Evolutionary conservation across 2,888 invertebrate genomes (phyloP).

Genomic region (Acheta domesticus): DNA sequence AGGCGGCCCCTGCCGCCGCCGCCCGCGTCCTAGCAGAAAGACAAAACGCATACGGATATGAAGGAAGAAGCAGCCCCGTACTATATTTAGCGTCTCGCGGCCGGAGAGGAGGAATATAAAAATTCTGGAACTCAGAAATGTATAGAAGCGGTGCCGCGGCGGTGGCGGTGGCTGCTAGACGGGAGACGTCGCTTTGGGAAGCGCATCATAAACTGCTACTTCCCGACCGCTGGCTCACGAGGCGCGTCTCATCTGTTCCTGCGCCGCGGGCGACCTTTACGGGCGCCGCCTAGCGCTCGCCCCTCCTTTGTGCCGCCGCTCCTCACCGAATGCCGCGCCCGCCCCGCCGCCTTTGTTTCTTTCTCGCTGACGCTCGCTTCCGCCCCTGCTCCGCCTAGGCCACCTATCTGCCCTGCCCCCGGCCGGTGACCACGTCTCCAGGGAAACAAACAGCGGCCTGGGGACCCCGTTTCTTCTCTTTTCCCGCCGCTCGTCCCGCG

Average conservation of each 20-base stretch:
- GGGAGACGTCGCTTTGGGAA: neutral
- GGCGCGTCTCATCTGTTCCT: neutral
- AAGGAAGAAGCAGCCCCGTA: neutral
- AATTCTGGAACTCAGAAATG: neutral
- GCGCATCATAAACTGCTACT: neutral
- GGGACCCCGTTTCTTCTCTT: neutral
- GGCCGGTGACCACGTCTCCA: no score
- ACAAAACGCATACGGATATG: slow-evolving; percentile 2
- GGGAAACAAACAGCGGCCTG: no score
- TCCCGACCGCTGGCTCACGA: neutral
- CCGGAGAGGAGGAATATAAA: slow-evolving; percentile 3
- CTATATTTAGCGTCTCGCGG: neutral
- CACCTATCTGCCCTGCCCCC: no score
- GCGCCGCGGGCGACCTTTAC: neutral
- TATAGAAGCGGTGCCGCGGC: neutral
- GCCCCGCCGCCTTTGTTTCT: no score
- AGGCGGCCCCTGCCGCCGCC: neutral
- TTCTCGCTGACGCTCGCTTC: no score
- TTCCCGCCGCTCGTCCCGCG: neutral
- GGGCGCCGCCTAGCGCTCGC: no score
- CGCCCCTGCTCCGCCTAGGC: no score
- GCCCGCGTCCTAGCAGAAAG: neutral
- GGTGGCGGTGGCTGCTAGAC: neutral
- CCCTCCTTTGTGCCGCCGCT: no score
- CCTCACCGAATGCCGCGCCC: no score